Percentiles rank a stretch among this genome's conserved stretches.
phyloP scores from a whole-genome alignment of 2,888 invertebrate genomes.

The Bugulina stolonifera region DNA sequence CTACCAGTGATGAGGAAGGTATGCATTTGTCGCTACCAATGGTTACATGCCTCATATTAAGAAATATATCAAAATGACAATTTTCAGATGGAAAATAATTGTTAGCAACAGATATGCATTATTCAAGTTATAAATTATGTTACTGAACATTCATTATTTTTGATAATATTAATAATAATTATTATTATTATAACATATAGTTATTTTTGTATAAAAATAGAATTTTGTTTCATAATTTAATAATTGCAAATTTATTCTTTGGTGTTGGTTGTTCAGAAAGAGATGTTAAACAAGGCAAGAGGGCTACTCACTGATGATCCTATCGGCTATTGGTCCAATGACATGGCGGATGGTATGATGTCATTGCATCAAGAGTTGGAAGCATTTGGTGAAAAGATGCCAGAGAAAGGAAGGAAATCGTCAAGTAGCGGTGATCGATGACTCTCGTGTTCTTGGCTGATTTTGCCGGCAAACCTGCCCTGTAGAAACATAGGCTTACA shows the following conservation, averaged over 20 bases:
- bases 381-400: constrained; percentile 46
- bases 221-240: not conserved
- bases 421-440: not conserved
- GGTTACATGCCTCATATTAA: too few species aligned
- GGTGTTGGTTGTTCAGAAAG: not conserved
- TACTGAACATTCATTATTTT: too few species aligned
- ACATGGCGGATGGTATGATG: constrained; percentile 50
- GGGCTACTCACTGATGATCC: constrained; percentile 34
- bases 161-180: too few species aligned
- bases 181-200: not conserved
- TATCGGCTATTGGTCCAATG: constrained; percentile 47
- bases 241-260: not conserved
- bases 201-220: not conserved
- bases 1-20: too few species aligned
- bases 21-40: too few species aligned
- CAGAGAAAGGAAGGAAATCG: constrained; percentile 24
- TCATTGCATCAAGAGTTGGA: constrained; percentile 47
- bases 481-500: too few species aligned
- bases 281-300: not conserved
- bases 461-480: too few species aligned
- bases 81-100: too few species aligned
- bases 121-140: too few species aligned
- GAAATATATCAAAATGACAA: too few species aligned
- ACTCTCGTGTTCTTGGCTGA: too few species aligned
- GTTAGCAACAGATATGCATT: too few species aligned